Conservation (phyloP, 2,888 invertebrate species). For the Hipparchia semele region DNA sequence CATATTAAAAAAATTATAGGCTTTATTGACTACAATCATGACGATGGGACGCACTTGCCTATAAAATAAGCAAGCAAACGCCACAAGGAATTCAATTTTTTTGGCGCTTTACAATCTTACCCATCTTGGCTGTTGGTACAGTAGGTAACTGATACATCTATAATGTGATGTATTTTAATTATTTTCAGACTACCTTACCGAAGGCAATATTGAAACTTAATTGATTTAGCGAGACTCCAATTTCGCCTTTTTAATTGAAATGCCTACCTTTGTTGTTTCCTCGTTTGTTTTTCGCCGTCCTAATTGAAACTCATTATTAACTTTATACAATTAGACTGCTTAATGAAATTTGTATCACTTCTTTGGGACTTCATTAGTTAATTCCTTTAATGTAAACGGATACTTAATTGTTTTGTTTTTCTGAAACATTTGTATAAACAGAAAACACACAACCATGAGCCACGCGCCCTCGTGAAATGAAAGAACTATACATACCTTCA, state of each 20-base stretch:
- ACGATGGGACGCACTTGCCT: too few relatives aligned
- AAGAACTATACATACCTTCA: too few relatives aligned
- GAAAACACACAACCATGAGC: too few relatives aligned
- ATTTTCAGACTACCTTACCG: constrained; percentile 4
- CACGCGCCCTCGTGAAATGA: too few relatives aligned
- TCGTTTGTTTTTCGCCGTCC: constrained; percentile 14
- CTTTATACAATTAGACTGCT: constrained; percentile 19
- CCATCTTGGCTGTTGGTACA: neutral
- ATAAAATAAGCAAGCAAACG: neutral
- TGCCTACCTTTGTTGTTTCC: constrained; percentile 20
- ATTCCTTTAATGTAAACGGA: constrained; percentile 1
- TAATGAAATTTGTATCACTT: constrained; percentile 27
- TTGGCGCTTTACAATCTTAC: neutral
- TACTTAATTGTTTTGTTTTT: constrained; percentile 10
- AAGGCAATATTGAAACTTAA: constrained; percentile 3
- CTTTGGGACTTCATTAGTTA: constrained; percentile 7
- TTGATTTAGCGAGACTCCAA: constrained; percentile 19
- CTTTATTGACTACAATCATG: too few relatives aligned
- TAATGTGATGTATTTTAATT: constrained; percentile 1
- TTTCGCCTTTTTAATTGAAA: constrained; percentile 27
- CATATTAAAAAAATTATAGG: too few relatives aligned
- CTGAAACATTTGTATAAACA: neutral
- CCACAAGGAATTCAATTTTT: neutral
- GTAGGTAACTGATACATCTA: neutral
- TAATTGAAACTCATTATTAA: constrained; percentile 33